Evolutionary conservation across 2,113 vertebrate genomes (phyloP).

Genomic region (Balaenoptera acutorostrata): DNA sequence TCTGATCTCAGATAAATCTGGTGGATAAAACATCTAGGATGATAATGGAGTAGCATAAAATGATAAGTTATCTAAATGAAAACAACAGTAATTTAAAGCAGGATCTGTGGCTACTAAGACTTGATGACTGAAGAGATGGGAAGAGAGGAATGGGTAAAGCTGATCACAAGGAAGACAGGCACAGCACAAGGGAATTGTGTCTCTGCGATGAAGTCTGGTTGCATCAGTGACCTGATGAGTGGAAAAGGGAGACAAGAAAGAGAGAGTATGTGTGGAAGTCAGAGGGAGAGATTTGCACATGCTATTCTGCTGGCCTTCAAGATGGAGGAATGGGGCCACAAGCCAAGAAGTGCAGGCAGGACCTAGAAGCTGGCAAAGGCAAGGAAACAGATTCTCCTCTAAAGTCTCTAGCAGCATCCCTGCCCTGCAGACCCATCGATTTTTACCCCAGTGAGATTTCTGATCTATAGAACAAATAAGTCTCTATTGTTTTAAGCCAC

Average conservation of each 20-base stretch:
- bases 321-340: not conserved
- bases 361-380: not conserved
- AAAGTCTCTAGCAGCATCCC: not conserved
- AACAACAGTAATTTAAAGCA: not conserved
- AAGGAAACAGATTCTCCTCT: not conserved
- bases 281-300: not conserved
- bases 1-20: not conserved
- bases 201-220: not conserved
- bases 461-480: not conserved
- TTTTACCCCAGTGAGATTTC: not conserved
- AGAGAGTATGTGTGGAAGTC: not conserved
- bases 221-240: not conserved
- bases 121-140: not conserved
- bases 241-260: not conserved
- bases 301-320: not conserved
- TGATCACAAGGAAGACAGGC: not conserved
- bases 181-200: not conserved
- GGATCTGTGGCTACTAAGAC: not conserved
- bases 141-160: not conserved
- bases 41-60: not conserved
- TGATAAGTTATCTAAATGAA: not conserved
- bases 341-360: not conserved
- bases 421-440: not conserved
- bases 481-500: not conserved
- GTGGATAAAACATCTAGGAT: not conserved